Base-by-base conservation (phyloP, 2,888 invertebrate species). In the Yponomeuta plumbellus region DNA sequence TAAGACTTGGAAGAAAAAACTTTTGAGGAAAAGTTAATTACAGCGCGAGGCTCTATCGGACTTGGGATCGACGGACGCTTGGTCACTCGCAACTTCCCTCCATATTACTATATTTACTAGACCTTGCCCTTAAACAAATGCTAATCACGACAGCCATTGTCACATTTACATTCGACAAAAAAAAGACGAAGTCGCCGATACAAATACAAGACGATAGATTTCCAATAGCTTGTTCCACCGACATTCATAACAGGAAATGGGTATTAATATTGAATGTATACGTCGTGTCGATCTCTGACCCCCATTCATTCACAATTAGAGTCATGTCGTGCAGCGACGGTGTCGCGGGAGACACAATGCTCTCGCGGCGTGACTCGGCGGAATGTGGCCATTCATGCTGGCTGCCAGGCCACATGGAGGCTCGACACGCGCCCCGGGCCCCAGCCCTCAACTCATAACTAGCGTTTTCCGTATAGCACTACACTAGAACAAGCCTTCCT, bases 241-340 rank as follows among this genome's bases (percentile, higher is more conserved):
- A 52, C 61, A 52, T 66, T 80, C 80, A 80, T 80, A 84, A 82
- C 83, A 83, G 80, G 81, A 81, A 80, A 83, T 83, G 80, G 76
- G 79, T 81, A 80, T 79, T 76, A 76, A 78, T 81, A 80, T 75
- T 76, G 74, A 75, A 75, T 71, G 72, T 76, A 74, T 73, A 75
- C 75, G 21, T 22, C 81, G 88, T 75, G 56, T 22, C 81, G 88
- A 87, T 88, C 89, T 88, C 76, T 90, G 88, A 89, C 86, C 90
- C 83, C 74, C 76, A 84, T 88, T 86, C 88, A 88, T 89, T 88
- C 85, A 89, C 87, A 90, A 91, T 90, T 87, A 88, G 84, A 77
- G 77, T 78, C 80, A 78, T 85, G 85, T 85, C 85, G 78, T 81
- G 81, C 80, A 76, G 79, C 75, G 81, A 76, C 80, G 79, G 76